Conservation (phyloP, 1,140 invertebrate species). For the Caenorhabditis tropicalis region DNA sequence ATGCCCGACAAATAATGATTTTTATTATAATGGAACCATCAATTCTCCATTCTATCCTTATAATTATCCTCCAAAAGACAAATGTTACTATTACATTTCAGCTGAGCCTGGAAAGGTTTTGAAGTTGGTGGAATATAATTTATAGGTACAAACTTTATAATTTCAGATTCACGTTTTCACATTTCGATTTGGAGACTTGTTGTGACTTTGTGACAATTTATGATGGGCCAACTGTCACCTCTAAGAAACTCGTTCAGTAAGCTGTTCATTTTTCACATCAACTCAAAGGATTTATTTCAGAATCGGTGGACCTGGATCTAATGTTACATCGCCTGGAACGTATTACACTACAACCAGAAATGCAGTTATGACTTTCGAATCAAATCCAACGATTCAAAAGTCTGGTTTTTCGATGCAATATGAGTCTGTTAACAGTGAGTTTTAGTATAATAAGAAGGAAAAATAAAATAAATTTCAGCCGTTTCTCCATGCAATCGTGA, state of each 20-base stretch:
- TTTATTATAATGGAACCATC: constrained; percentile 56
- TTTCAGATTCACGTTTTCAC: constrained; percentile 51
- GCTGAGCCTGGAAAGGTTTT: constrained; percentile 52
- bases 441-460: neutral
- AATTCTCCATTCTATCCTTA: constrained; percentile 52
- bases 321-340: constrained; percentile 31
- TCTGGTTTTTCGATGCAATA: constrained; percentile 54
- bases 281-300: neutral
- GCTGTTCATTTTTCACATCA: neutral
- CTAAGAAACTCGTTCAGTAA: constrained; percentile 21
- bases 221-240: constrained; percentile 31
- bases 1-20: constrained; percentile 54
- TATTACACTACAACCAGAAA: constrained; percentile 52
- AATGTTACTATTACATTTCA: constrained; percentile 55
- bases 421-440: constrained; percentile 54
- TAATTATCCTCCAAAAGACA: constrained; percentile 54
- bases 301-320: constrained; percentile 54
- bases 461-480: constrained; percentile 48
- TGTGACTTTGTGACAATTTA: constrained; percentile 58
- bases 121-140: constrained; percentile 1
- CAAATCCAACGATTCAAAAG: constrained; percentile 45
- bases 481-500: constrained; percentile 59
- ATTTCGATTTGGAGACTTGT: constrained; percentile 54
- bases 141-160: neutral
- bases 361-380: constrained; percentile 53